Evolutionary conservation across 1,140 invertebrate species (phyloP).

Genomic region (Cydia splendana): DNA sequence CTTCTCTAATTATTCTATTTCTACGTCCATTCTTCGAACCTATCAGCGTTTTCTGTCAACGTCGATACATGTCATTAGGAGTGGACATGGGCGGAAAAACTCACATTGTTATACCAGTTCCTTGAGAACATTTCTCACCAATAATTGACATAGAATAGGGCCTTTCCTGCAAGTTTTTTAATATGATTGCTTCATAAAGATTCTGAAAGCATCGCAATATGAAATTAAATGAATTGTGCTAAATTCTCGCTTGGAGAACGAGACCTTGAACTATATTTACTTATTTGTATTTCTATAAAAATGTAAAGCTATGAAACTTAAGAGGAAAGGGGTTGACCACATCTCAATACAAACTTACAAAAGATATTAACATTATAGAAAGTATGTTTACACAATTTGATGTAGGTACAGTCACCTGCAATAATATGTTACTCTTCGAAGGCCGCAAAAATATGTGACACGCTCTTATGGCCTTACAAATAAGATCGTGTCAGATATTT

Average conservation of each 20-base stretch:
- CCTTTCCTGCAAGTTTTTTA: background rate
- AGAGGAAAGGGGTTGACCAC: no score
- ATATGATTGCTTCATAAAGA: background rate
- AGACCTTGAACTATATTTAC: constrained; percentile 6
- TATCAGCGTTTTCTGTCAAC: background rate
- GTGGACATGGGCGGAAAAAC: background rate
- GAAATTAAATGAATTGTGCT: background rate
- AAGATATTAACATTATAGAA: no score
- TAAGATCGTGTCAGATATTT: no score
- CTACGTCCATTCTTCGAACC: background rate
- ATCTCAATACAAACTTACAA: no score
- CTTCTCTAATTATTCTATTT: background rate
- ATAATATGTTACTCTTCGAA: no score
- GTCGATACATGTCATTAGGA: constrained; percentile 1
- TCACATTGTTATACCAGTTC: background rate
- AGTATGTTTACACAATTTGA: no score
- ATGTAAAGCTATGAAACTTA: background rate
- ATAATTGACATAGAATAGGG: background rate
- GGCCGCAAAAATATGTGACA: no score
- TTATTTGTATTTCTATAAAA: background rate
- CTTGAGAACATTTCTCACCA: constrained; percentile 1
- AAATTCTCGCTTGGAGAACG: background rate
- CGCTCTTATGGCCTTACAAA: no score
- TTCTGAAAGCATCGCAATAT: background rate
- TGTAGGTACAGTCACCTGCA: no score